phyloP scores from a whole-genome alignment of 2,113 vertebrate species.

The Halcyon senegalensis region DNA sequence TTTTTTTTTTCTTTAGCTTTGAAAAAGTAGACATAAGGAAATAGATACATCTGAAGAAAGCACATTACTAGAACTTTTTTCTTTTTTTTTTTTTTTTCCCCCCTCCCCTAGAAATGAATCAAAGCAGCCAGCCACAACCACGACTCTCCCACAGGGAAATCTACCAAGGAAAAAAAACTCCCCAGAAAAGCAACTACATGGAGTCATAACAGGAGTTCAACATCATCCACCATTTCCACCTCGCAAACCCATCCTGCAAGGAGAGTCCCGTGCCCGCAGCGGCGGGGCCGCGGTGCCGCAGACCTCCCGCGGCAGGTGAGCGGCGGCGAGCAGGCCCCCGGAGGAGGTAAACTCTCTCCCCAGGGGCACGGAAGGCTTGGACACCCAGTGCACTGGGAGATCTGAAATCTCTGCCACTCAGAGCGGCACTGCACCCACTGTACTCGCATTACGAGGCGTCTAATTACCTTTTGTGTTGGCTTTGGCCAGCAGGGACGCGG shows the following conservation, averaged over 20 bases:
- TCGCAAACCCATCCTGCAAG: no score
- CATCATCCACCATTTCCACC: neutral
- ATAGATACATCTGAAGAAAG: neutral
- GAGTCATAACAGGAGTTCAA: neutral
- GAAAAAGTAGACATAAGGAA: neutral
- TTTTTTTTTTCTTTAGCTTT: neutral
- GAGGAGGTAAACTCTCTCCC: no score
- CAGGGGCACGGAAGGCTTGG: neutral
- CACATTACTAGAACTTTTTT: neutral
- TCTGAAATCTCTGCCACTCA: neutral
- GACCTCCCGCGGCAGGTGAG: neutral
- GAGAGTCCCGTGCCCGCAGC: neutral
- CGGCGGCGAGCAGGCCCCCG: neutral
- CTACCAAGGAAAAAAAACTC: neutral
- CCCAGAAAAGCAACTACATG: neutral
- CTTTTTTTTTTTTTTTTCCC: no score
- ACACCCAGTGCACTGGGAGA: neutral
- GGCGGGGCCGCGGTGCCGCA: neutral
- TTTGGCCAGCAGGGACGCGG: neutral
- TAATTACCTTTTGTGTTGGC: constrained; percentile 36
- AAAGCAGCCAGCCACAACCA: neutral
- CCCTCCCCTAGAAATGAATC: neutral
- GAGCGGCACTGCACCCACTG: neutral
- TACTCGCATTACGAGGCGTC: neutral
- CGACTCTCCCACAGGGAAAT: neutral